Base-by-base conservation (phyloP, 2,113 vertebrate genomes). In the Hemiprocne comata region DNA sequence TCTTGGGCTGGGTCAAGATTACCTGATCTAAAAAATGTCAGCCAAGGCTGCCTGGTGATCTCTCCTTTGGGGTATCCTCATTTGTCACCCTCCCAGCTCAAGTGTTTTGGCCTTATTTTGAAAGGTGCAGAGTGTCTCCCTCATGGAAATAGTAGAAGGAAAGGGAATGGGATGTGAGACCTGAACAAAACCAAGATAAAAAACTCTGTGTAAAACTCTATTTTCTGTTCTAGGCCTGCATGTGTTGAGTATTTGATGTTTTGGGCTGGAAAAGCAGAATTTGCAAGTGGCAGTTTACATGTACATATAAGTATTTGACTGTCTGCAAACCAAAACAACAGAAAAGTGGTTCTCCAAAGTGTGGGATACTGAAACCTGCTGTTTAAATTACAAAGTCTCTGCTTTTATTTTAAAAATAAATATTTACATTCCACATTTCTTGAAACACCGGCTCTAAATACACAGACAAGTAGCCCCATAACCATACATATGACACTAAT, bases 351-450 rank as follows among this genome's bases (percentile, higher is more conserved):
- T 64, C 54, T 85, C 17, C 13, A 1, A 38, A 54, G 78, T 23
- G 13, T 0, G 74, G 69, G 50, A 36, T 50, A 23, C 44, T 26
- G 74, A 74, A 88, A 46, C 44, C 75, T 2, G 2, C 21, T 73
- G 85, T 79, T 34, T n/a, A 70, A 31, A 60, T 77, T 38, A 69
- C 72, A 71, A 17, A 94, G 85, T 80, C 72, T 80, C 75, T 86
- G 75, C 87, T 92, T 93, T 84, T 40, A 88, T 64, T 53, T 92
- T 90, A 42, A 42, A 42, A 42, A 57, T 94, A 86, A 97, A 97
- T 96, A 96, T 96, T 96, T 96, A 92, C 90, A 77, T 72, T 71
- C 33, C 90, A 31, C 79, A 85, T 71, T 84, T 42, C 88, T 67
- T 0, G 2, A 67, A 86, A 86, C 95, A 80, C 93, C 95, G 92